Base-by-base conservation (phyloP, 2,888 invertebrate species). In the Parthenolecanium corni region DNA sequence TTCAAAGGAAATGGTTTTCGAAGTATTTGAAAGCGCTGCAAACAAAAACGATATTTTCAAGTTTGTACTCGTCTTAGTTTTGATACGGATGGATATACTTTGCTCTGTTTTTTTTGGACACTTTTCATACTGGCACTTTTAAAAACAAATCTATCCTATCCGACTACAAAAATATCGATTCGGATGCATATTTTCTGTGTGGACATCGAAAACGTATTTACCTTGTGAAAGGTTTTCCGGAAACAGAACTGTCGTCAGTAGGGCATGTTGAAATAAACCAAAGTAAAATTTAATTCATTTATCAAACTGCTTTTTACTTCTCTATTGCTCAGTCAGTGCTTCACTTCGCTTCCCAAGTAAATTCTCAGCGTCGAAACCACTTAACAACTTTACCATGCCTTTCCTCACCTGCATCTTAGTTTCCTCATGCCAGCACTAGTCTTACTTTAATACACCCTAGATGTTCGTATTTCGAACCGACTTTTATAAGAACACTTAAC, bases 161-260 rank as follows among this genome's bases (percentile, higher is more conserved):
- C n/a, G n/a, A n/a, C n/a, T n/a, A n/a, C n/a, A n/a, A n/a, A n/a
- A n/a, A n/a, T n/a, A n/a, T n/a, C n/a, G n/a, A n/a, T n/a, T n/a
- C n/a, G n/a, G n/a, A n/a, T n/a, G n/a, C n/a, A n/a, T n/a, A n/a
- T n/a, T n/a, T n/a, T n/a, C n/a, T n/a, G n/a, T n/a, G n/a, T n/a
- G n/a, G n/a, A n/a, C n/a, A n/a, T n/a, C n/a, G n/a, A n/a, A n/a
- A n/a, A n/a, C n/a, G n/a, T n/a, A n/a, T n/a, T n/a, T n/a, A n/a
- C n/a, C 14, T 42, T 42, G 4, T 14, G 21, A 54, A 53, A 53
- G n/a, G 20, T 21, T 38, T 36, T 40, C 40, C 54, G 21, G 38
- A 54, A 42, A 54, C 42, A 38, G 54, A 54, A 40, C 54, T 54
- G 54, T 54, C 54, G 40, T 54, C 54, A 40, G 40, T 54, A 40